A percentile compares a stretch with the other conserved stretches of the same genome.
Conservation (phyloP, 2,797 vertebrate species). For the Hydrocynus forskahlii region DNA sequence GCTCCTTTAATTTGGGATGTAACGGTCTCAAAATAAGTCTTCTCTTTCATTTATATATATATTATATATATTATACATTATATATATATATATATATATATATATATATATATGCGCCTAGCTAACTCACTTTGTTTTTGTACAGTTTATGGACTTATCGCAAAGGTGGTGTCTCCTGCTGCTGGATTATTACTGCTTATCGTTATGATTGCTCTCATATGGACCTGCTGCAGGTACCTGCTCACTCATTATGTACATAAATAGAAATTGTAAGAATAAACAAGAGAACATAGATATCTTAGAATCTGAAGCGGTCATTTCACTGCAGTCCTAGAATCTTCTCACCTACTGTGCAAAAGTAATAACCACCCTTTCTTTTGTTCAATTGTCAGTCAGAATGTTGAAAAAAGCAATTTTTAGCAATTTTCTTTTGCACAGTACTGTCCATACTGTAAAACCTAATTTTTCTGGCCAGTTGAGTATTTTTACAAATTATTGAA, state of each 20-base stretch:
- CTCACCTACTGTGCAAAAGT: neutral
- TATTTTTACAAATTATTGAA: neutral
- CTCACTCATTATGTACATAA: neutral
- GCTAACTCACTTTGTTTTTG: slow-evolving; percentile 31
- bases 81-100: neutral
- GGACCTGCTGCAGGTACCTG: slow-evolving; percentile 91
- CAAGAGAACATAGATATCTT: neutral
- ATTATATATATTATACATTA: no score
- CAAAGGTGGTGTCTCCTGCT: slow-evolving; percentile 91
- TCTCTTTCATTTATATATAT: neutral
- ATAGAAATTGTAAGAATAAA: neutral
- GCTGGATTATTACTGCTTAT: slow-evolving; percentile 90
- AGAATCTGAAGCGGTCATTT: neutral
- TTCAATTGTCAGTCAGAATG: no score
- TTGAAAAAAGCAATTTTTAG: no score
- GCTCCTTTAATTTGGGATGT: neutral
- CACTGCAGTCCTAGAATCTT: neutral
- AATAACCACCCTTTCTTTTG: no score
- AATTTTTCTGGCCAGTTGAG: neutral
- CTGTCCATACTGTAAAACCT: no score
- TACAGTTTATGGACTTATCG: slow-evolving; percentile 95
- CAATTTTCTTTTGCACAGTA: no score
- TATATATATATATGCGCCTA: no score
- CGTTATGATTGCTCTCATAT: slow-evolving; percentile 86
- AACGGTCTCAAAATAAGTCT: neutral